phyloP scores from a whole-genome alignment of 2,888 invertebrate species.

The Chymomyza amoena region DNA sequence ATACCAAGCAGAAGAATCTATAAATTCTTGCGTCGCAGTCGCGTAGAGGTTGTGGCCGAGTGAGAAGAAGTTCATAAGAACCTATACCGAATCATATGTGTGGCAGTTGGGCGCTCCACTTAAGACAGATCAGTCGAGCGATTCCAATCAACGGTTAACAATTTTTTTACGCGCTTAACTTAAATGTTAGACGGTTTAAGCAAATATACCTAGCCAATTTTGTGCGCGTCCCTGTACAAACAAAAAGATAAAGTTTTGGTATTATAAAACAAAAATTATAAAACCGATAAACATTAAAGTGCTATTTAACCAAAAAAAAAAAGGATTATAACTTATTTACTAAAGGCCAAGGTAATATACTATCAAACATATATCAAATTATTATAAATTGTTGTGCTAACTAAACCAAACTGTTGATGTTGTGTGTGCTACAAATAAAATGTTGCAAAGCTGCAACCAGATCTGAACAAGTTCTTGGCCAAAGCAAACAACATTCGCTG shows the following conservation, averaged over 20 bases:
- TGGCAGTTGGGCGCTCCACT: conserved; percentile 70
- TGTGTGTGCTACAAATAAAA: conserved; percentile 1
- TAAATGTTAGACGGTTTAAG: conserved; percentile 25
- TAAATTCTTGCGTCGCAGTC: conserved; percentile 23
- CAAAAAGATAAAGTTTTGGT: neutral
- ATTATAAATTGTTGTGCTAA: too few relatives aligned
- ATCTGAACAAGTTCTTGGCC: neutral
- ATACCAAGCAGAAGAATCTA: conserved; percentile 53
- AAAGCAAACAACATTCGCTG: conserved; percentile 29
- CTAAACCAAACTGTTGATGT: neutral
- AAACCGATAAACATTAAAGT: neutral
- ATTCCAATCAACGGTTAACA: conserved; percentile 50
- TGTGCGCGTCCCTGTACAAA: neutral
- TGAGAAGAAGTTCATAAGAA: conserved; percentile 59
- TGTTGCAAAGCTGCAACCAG: neutral
- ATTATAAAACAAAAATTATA: neutral
- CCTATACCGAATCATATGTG: conserved; percentile 53
- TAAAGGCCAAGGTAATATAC: too few relatives aligned
- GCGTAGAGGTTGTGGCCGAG: conserved; percentile 24
- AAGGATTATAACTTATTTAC: neutral
- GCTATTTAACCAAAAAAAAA: neutral
- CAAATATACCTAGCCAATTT: conserved; percentile 2
- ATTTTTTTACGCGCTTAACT: conserved; percentile 5
- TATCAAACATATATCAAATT: too few relatives aligned
- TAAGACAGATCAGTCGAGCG: conserved; percentile 61